Percentiles rank a stretch among this genome's conserved stretches.
Conservation (phyloP, 2,113 vertebrate genomes). For the Tachycineta bicolor region DNA sequence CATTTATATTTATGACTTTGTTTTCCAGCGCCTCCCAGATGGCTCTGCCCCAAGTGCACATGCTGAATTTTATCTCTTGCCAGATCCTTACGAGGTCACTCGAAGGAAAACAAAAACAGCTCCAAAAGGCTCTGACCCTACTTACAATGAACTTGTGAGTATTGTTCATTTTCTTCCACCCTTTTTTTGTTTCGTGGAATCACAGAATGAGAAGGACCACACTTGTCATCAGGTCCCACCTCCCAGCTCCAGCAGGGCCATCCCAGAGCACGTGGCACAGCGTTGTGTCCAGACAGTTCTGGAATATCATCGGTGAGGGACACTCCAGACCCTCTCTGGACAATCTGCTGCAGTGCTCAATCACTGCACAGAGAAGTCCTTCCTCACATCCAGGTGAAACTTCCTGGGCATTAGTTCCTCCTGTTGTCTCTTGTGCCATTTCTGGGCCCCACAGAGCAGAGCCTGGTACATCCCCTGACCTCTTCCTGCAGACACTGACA, state of each 20-base stretch:
- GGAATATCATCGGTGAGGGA: background rate
- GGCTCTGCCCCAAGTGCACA: constrained; percentile 84
- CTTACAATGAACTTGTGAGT: constrained; percentile 90
- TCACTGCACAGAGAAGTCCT: too few species aligned
- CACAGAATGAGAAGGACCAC: background rate
- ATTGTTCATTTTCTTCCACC: background rate
- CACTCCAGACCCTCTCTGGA: background rate
- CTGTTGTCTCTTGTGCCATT: background rate
- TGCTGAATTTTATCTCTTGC: constrained; percentile 81
- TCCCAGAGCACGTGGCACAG: background rate
- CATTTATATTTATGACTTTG: constrained; percentile 63
- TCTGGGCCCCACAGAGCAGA: background rate
- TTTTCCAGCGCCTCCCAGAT: constrained; percentile 79
- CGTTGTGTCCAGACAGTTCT: background rate
- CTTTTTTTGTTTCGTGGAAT: background rate
- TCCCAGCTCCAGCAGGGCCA: background rate
- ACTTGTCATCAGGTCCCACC: background rate
- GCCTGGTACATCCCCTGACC: background rate
- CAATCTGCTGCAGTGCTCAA: background rate
- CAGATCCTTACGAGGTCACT: constrained; percentile 73
- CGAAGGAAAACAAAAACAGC: constrained; percentile 84
- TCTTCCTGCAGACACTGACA: background rate
- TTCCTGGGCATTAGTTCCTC: background rate
- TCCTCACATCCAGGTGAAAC: background rate
- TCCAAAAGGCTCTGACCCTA: constrained; percentile 83